Conservation (phyloP, 2,113 vertebrate species). For the Lepus europaeus region DNA sequence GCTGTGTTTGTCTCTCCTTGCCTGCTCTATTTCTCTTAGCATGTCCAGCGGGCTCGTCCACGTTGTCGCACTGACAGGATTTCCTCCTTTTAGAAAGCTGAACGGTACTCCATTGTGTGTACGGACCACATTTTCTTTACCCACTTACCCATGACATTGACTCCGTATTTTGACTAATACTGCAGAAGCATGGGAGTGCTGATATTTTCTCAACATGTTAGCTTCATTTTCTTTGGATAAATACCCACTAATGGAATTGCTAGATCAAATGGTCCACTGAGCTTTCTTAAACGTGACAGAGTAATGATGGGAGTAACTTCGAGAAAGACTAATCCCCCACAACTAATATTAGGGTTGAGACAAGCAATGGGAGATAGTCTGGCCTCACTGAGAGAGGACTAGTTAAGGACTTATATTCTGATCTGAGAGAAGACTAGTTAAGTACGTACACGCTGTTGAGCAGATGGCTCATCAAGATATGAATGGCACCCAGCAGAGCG, state of each 20-base stretch:
- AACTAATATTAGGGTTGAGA: background rate
- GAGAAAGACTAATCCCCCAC: conserved; percentile 9
- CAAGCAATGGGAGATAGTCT: background rate
- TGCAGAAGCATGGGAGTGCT: background rate
- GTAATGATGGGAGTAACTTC: background rate
- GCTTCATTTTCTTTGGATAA: background rate
- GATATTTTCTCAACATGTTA: background rate
- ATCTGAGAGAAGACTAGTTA: too few species aligned
- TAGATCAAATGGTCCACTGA: background rate
- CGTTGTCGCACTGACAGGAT: background rate
- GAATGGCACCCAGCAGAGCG: conserved; percentile 20
- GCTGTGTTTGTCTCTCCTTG: background rate
- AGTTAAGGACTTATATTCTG: background rate
- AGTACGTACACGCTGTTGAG: background rate
- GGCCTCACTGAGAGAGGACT: background rate
- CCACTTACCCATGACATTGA: background rate
- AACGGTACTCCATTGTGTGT: background rate
- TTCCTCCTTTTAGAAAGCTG: background rate
- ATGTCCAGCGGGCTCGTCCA: background rate
- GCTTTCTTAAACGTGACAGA: background rate
- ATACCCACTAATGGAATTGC: background rate
- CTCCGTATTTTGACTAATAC: background rate
- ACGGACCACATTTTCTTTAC: background rate
- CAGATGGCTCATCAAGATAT: background rate
- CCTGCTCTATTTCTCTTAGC: background rate